phyloP scores from a whole-genome alignment of 2,797 vertebrate species.

The Podarcis siculus region DNA sequence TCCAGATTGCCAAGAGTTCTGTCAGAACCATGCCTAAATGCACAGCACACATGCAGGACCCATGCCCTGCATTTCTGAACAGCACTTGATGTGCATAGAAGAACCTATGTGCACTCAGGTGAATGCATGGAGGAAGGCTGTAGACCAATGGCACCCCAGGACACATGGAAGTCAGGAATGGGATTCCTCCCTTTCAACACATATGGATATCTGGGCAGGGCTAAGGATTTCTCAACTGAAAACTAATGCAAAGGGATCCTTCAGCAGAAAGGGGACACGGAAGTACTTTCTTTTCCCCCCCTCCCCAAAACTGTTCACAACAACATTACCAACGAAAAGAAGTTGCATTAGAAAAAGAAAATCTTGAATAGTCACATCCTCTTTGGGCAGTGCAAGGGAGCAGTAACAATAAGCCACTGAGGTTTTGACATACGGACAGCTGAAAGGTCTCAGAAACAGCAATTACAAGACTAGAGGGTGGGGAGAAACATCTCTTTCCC shows the following conservation, averaged over 20 bases:
- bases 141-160: not conserved
- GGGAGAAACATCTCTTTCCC: not conserved
- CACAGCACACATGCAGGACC: not conserved
- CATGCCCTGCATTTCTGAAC: not conserved
- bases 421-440: slow-evolving; percentile 30
- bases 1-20: not conserved
- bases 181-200: not conserved
- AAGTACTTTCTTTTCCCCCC: too few relatives aligned
- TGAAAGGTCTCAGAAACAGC: not conserved
- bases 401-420: slow-evolving; percentile 41
- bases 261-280: too few relatives aligned
- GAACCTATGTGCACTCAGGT: too few relatives aligned
- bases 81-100: not conserved
- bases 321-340: too few relatives aligned
- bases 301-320: too few relatives aligned
- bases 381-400: slow-evolving; percentile 10
- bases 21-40: not conserved
- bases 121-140: not conserved
- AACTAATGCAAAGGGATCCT: not conserved
- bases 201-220: not conserved
- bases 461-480: not conserved
- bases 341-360: too few relatives aligned
- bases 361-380: slow-evolving; percentile 16
- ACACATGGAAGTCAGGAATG: not conserved
- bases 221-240: not conserved